Percentiles rank a stretch among this genome's conserved stretches.
Conservation (phyloP, 2,797 vertebrate species). For the Pantherophis vulpinus region DNA sequence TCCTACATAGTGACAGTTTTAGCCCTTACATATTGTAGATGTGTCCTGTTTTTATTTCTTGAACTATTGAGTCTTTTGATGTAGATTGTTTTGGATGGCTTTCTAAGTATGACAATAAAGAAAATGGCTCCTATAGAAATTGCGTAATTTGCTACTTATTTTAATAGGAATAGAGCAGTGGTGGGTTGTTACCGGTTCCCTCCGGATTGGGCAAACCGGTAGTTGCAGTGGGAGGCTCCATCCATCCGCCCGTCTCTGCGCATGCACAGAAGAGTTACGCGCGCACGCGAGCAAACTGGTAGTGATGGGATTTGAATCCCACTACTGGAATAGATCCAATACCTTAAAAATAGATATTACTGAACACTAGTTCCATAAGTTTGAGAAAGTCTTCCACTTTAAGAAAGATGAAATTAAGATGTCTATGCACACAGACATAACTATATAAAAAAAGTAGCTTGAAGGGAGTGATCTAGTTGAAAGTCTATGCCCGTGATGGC, state of each 20-base stretch:
- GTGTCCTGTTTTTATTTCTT: not conserved
- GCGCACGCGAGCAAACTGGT: too few species aligned
- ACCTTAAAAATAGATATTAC: not conserved
- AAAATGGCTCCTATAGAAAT: not conserved
- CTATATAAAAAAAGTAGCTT: not conserved
- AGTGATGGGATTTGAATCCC: too few species aligned
- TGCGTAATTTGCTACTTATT: not conserved
- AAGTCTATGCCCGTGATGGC: not conserved
- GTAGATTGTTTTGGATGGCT: not conserved
- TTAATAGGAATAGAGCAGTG: not conserved
- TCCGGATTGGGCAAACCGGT: too few species aligned
- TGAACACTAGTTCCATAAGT: not conserved
- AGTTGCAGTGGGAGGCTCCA: too few species aligned
- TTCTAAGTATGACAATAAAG: not conserved
- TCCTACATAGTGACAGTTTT: not conserved
- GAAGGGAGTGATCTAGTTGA: not conserved
- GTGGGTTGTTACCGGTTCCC: too few species aligned
- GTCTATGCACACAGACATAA: not conserved
- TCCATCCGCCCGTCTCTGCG: too few species aligned
- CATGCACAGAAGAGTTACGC: too few species aligned
- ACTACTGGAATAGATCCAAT: not conserved
- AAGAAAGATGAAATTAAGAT: not conserved
- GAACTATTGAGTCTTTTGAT: too few species aligned
- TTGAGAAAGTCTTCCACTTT: not conserved
- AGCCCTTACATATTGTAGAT: not conserved